Evolutionary conservation across 2,797 vertebrate species (phyloP), one percentile per base, ranked within the genome.

Genomic region (Cryptoprocta ferox): DNA sequence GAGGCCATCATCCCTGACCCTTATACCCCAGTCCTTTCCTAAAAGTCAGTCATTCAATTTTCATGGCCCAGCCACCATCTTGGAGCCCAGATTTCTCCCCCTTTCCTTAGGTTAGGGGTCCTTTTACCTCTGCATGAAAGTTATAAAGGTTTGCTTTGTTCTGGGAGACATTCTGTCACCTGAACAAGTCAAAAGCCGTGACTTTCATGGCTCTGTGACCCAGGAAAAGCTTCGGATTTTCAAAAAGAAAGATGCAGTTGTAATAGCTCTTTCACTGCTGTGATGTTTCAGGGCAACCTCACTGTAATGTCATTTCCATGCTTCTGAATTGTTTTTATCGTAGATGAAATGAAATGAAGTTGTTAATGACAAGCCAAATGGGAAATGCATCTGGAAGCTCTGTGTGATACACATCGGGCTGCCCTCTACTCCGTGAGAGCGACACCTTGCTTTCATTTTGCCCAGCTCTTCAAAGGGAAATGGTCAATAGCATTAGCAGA

Each of bases 401-500:
- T 50, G 93, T 18, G 68, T 70, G 79, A 92, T 80, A 61, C 12
- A 18, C 66, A n/a, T 35, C 0, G 1, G 37, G 66, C 73, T 87
- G 78, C 97, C 73, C 97, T 95, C 93, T 24, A 3, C 83, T 73
- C n/a, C 4, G 15, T 87, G 93, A 95, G 91, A 21, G 13, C 2
- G 3, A 92, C 93, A 97, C 95, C 96, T 98, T 95, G 95, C 92
- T 97, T 97, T 96, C 48, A 92, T 95, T 98, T 97, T 81, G 61
- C 63, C 48, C 73, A 61, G 65, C 37, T 94, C 97, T 98, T 98
- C 96, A 98, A 97, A 97, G 94, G 14, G 73, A 97, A 87, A 83
- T 59, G 85, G 87, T 70, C 97, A 89, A 97, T 97, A 86, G 87
- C 93, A 91, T 97, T 97, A 97, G 96, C 97, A 98, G 97, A 97